Conservation (phyloP, 2,888 invertebrate species). For the Troglohyphantes excavatus region DNA sequence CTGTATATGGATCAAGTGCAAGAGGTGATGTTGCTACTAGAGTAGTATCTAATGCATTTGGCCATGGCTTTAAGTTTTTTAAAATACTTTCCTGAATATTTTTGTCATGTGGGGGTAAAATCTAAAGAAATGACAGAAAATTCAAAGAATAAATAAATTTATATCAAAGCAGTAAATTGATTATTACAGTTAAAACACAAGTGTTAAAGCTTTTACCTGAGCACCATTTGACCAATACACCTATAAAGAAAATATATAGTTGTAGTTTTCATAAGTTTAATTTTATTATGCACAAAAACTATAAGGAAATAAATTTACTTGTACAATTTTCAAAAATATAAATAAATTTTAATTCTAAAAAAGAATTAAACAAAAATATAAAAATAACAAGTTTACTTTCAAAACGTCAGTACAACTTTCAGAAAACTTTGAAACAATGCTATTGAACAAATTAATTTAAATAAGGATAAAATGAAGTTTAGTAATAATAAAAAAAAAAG, state of each 20-base stretch:
- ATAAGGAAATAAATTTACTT: too few species aligned
- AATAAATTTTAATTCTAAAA: too few species aligned
- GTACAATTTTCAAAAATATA: too few species aligned
- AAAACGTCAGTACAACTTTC: too few species aligned
- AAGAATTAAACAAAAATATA: too few species aligned
- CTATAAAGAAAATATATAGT: conserved; percentile 80
- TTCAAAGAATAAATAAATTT: conserved; percentile 1
- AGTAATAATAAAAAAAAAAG: too few species aligned
- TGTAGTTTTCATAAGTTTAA: too few species aligned
- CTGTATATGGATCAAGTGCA: conserved; percentile 87
- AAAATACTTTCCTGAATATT: conserved; percentile 91
- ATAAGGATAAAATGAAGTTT: too few species aligned
- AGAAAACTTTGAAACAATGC: too few species aligned
- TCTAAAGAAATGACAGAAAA: conserved; percentile 84
- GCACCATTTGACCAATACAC: conserved; percentile 96
- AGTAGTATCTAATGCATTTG: conserved; percentile 89
- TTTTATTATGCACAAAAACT: too few species aligned
- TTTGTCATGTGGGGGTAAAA: conserved; percentile 94
- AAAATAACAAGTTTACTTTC: too few species aligned
- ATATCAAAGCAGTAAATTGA: neutral
- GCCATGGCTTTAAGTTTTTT: conserved; percentile 89
- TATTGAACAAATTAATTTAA: too few species aligned
- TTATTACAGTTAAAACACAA: neutral
- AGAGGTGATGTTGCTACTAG: conserved; percentile 85
- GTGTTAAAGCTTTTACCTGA: conserved; percentile 84